Base-by-base conservation (phyloP, 2,797 vertebrate genomes). In the Gadopsis marmoratus region DNA sequence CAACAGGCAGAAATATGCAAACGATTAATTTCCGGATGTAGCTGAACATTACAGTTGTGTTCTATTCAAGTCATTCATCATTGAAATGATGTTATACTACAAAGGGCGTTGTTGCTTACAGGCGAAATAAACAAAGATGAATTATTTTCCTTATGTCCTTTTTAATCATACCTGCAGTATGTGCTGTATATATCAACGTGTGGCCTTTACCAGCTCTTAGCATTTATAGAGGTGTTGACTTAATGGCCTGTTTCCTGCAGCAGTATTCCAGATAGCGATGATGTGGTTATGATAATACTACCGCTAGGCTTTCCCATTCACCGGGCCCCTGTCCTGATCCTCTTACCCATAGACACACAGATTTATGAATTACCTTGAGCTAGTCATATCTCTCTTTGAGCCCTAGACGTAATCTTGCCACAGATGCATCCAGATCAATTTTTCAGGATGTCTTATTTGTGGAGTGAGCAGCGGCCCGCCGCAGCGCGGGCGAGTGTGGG, bases 381-480 rank as follows among this genome's bases (percentile, higher is more conserved):
- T 51, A 79, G 86, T 89, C 85, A 80, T 87, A 88, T 88, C 86
- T 90, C 74, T 86, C 73, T 88, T 86, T 85, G 79, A 82, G 86
- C 83, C 87, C 50, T 19, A 71, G 81, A 89, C 70, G 48, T 90
- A 90, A 91, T 93, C 91, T 91, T 45, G 60, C 88, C 74, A 67
- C 84, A 67, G 90, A 91, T 88, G 88, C 89, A 93, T 90, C 86
- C 88, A 89, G 88, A 93, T 93, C 90, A 87, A 90, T 93, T 92
- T 89, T 89, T 91, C 85, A 78, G 84, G 80, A 92, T 90, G 91
- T 94, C 91, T 94, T 92, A 92, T 92, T 94, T 92, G 90, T 76
- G 64, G 85, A 88, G 90, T n/a, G 69, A 86, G 78, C 76, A 33
- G 84, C 63, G 0, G 80, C 79, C 79, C 41, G 51, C 55, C 51